Conservation (phyloP, 2,113 vertebrate species). For the Arizona elegans region DNA sequence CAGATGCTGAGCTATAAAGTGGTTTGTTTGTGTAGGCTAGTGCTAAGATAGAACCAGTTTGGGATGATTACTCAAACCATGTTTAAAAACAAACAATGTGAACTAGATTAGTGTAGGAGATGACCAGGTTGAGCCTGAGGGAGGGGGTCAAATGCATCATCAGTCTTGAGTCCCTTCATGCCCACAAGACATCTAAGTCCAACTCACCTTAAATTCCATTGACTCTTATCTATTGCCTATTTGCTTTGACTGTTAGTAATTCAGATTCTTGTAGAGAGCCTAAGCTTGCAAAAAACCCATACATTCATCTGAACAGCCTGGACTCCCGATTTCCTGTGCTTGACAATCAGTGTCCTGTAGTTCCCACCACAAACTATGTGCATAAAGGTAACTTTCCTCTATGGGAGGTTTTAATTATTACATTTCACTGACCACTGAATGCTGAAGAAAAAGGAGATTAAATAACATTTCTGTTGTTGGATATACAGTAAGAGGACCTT, state of each 20-base stretch:
- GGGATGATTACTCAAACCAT: not conserved
- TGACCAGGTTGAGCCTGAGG: not conserved
- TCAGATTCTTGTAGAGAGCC: not conserved
- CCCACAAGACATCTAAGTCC: not conserved
- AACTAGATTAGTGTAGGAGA: not conserved
- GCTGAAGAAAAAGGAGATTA: not conserved
- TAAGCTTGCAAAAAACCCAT: not conserved
- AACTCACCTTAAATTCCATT: not conserved
- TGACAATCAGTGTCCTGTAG: not conserved
- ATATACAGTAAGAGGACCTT: not conserved
- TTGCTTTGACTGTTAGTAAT: not conserved
- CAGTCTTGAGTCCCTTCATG: not conserved
- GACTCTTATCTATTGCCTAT: not conserved
- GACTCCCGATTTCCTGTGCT: rapidly evolving
- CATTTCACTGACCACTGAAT: not conserved
- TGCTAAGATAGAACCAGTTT: not conserved
- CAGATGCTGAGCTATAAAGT: not conserved
- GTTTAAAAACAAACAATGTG: not conserved
- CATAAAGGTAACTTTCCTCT: not conserved
- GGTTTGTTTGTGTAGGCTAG: not conserved
- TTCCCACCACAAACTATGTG: not conserved
- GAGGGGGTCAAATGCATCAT: not conserved
- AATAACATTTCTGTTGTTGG: not conserved
- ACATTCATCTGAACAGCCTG: not conserved
- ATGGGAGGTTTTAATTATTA: not conserved